phyloP scores from a whole-genome alignment of 2,888 invertebrate species.

The Lingula anatina region DNA sequence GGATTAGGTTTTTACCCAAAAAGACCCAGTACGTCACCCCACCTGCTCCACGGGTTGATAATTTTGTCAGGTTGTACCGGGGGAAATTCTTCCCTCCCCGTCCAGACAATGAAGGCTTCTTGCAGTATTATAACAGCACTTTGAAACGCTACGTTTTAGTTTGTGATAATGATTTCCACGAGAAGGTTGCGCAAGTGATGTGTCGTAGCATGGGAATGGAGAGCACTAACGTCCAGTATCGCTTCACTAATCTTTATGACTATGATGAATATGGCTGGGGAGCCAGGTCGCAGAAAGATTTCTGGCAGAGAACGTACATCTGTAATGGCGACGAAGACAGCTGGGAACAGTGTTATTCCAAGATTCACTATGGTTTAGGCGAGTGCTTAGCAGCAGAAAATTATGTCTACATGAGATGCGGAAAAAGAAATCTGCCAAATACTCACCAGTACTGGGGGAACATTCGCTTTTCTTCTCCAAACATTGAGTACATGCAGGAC shows the following conservation, averaged over 20 bases:
- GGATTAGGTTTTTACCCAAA: conserved; percentile 26
- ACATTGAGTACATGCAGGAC: conserved; percentile 66
- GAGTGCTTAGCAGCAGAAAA: conserved; percentile 71
- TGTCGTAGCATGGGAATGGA: conserved; percentile 89
- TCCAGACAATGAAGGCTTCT: conserved; percentile 71
- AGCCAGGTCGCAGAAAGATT: conserved; percentile 44
- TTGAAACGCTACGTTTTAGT: conserved; percentile 95
- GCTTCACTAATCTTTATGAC: conserved; percentile 57
- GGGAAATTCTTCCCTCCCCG: background rate
- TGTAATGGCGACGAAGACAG: conserved; percentile 51
- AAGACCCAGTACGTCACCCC: background rate
- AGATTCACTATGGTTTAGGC: conserved; percentile 74
- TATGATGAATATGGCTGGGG: conserved; percentile 44
- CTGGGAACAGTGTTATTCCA: conserved; percentile 60
- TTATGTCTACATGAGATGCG: conserved; percentile 92
- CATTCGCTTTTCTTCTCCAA: conserved; percentile 81
- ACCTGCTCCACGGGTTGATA: background rate
- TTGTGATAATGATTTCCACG: conserved; percentile 92
- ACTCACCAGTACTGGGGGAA: conserved; percentile 76
- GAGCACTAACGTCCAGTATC: conserved; percentile 81
- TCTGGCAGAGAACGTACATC: conserved; percentile 45
- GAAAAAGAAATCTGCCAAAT: conserved; percentile 50
- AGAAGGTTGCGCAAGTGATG: conserved; percentile 93
- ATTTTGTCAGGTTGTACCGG: background rate
- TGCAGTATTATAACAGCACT: conserved; percentile 92